phyloP scores from a whole-genome alignment of 2,797 vertebrate genomes.

The Ptychobarbus kaznakovi region DNA sequence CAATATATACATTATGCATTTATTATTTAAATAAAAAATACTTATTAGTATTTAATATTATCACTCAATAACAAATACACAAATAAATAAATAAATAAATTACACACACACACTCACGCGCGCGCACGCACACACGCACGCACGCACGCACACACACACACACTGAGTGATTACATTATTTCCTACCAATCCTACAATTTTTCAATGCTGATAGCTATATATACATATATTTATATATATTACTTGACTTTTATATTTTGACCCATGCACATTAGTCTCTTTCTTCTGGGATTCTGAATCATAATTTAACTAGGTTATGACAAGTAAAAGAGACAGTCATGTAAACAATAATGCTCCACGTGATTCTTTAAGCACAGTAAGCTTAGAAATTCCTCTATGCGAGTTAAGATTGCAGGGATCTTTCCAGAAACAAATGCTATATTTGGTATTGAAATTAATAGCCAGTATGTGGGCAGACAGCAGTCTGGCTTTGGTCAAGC shows the following conservation, averaged over 20 bases:
- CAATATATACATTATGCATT: neutral
- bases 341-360: constrained; percentile 7
- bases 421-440: constrained; percentile 57
- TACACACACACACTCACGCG: no score
- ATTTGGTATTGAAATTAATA: constrained; percentile 70
- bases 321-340: neutral
- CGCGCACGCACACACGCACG: no score
- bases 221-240: no score
- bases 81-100: no score
- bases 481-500: constrained; percentile 66
- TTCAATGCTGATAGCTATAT: no score
- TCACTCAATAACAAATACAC: no score
- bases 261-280: neutral
- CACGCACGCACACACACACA: no score
- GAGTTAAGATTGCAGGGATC: constrained; percentile 23
- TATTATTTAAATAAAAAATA: neutral
- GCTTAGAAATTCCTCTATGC: constrained; percentile 11
- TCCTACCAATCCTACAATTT: no score
- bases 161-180: no score
- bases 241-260: neutral
- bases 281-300: neutral
- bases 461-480: constrained; percentile 66
- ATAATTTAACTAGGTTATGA: constrained; percentile 21
- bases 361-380: constrained; percentile 1
- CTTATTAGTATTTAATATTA: no score